Conservation (phyloP, 2,113 vertebrate species). For the Pithys albifrons region DNA sequence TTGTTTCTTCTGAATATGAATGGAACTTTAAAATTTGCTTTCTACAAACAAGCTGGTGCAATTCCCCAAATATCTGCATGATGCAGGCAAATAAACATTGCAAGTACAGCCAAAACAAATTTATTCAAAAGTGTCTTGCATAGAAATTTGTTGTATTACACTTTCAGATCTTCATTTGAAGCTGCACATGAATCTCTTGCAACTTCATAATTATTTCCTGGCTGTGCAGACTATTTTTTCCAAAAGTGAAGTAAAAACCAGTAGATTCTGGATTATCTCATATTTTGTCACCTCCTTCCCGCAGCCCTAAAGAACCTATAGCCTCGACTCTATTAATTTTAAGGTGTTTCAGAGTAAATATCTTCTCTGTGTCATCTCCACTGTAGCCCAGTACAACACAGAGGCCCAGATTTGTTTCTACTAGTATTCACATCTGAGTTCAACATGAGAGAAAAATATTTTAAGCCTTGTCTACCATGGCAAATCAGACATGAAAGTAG, state of each 20-base stretch:
- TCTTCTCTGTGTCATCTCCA: background rate
- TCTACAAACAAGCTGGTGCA: background rate
- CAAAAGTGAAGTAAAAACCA: background rate
- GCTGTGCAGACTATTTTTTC: background rate
- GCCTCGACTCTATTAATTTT: background rate
- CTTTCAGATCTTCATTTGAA: background rate
- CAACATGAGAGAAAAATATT: background rate
- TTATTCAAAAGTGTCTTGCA: background rate
- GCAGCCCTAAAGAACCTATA: background rate
- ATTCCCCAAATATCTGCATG: background rate
- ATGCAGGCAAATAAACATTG: background rate
- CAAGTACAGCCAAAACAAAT: background rate
- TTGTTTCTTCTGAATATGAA: constrained; percentile 12
- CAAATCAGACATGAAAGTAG: background rate
- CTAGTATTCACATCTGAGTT: background rate
- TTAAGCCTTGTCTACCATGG: background rate
- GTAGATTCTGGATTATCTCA: background rate
- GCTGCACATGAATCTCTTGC: background rate
- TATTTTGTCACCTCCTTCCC: background rate
- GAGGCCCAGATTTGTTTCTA: background rate
- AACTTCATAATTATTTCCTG: background rate
- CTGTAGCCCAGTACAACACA: background rate
- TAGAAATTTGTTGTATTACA: background rate
- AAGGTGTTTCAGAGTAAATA: background rate
- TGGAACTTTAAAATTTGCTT: background rate